These are phyloP conservation scores for Saturnia pavonia DNA, from an alignment of 2,888 invertebrate species.

Conservation along the genomic window DNA sequence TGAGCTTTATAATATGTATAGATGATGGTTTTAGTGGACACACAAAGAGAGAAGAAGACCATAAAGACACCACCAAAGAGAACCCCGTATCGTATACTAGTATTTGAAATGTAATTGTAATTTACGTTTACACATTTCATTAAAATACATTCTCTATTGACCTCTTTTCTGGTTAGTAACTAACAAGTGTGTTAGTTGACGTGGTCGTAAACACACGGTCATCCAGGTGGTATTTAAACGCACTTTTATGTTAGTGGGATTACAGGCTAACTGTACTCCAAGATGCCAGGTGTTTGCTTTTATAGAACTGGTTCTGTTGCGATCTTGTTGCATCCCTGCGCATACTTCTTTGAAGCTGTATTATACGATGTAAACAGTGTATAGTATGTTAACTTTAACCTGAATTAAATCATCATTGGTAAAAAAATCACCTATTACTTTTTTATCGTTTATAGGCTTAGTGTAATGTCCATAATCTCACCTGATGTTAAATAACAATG, in stretches of 20 bases:
- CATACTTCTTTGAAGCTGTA: slow-evolving; percentile 10
- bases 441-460: no score
- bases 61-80: no score
- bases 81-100: no score
- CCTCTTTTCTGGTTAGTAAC: neutral
- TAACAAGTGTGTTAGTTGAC: neutral
- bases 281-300: slow-evolving; percentile 47
- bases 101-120: no score
- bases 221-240: slow-evolving; percentile 50
- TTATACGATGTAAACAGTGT: neutral
- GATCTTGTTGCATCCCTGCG: slow-evolving; percentile 23
- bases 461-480: no score
- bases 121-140: no score
- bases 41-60: no score
- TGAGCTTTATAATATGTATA: no score
- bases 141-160: neutral
- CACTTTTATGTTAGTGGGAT: slow-evolving; percentile 75
- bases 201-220: neutral
- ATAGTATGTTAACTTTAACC: neutral
- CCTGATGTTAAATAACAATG: no score
- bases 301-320: slow-evolving; percentile 24
- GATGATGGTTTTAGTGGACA: no score
- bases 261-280: slow-evolving; percentile 59
- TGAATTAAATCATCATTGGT: neutral
- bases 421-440: no score